Evolutionary conservation across 1,140 invertebrate genomes (phyloP).

Genomic region (Homarus americanus): DNA sequence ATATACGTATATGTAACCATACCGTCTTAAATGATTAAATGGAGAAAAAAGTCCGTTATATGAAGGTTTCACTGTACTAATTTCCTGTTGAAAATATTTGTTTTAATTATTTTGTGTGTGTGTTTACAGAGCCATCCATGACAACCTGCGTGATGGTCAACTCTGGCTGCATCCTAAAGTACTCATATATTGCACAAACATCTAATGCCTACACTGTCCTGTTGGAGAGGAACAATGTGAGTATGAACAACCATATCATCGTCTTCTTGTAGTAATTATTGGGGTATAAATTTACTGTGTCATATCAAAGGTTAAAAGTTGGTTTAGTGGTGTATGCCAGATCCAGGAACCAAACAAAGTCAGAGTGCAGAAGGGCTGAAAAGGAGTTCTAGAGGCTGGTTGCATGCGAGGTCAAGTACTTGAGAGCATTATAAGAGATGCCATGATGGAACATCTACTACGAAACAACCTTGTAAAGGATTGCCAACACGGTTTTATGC

Average conservation of each 20-base stretch:
- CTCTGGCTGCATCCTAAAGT: constrained; percentile 57
- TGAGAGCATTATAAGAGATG: too few relatives aligned
- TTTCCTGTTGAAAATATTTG: neutral
- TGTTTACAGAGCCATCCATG: constrained; percentile 45
- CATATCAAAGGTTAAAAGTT: too few relatives aligned
- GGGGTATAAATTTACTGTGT: too few relatives aligned
- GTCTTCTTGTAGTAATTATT: neutral
- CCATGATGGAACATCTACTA: too few relatives aligned
- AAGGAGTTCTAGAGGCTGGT: neutral
- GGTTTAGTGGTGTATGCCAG: neutral
- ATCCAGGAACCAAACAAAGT: too few relatives aligned
- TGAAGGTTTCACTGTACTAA: too few relatives aligned
- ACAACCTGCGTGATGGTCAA: constrained; percentile 68
- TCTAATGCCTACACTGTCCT: constrained; percentile 36
- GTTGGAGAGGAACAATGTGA: constrained; percentile 44
- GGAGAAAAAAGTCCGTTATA: too few relatives aligned
- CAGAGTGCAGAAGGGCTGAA: too few relatives aligned
- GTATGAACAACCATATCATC: neutral
- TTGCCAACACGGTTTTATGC: too few relatives aligned
- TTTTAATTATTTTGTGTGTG: neutral
- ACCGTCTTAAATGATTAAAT: too few relatives aligned
- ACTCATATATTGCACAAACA: constrained; percentile 37
- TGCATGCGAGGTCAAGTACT: neutral
- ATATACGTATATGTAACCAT: too few relatives aligned
- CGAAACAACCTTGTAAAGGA: too few relatives aligned